phyloP scores from a whole-genome alignment of 2,797 vertebrate species.

The Betta splendens region DNA sequence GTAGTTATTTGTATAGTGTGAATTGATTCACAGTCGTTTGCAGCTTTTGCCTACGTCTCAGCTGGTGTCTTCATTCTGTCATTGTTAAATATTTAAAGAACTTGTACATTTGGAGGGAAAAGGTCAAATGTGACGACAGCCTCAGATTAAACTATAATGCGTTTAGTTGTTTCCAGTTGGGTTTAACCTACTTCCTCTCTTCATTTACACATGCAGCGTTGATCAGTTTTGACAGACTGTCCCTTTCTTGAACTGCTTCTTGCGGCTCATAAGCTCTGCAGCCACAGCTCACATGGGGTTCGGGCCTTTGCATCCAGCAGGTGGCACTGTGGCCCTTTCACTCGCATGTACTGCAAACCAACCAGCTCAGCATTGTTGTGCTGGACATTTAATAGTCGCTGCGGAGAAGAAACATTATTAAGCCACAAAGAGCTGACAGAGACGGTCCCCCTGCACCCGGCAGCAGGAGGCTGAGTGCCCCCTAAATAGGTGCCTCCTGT shows the following conservation, averaged over 20 bases:
- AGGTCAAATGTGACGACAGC: no score
- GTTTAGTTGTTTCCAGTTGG: not conserved
- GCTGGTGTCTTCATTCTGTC: no score
- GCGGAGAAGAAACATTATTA: not conserved
- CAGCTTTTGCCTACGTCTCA: no score
- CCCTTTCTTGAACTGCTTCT: constrained; percentile 4
- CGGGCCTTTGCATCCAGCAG: constrained; percentile 33
- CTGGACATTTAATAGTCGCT: not conserved
- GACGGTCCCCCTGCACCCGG: constrained; percentile 28
- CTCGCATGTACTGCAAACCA: not conserved
- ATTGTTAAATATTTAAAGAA: no score
- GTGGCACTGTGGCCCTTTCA: constrained; percentile 47
- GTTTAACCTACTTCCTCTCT: not conserved
- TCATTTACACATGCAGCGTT: constrained; percentile 27
- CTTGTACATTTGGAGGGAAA: no score
- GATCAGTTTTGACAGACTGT: constrained; percentile 23
- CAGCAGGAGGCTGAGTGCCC: constrained; percentile 74
- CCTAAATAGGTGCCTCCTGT: no score
- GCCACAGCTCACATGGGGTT: not conserved
- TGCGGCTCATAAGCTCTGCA: not conserved
- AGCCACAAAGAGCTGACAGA: constrained; percentile 17
- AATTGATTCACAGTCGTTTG: no score
- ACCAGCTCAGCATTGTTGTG: not conserved
- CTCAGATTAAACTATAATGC: not conserved
- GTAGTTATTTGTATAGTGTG: no score